These are phyloP conservation scores for Aproaerema taeniolella DNA, from an alignment of 2,888 invertebrate genomes.

Conservation along the genomic window DNA sequence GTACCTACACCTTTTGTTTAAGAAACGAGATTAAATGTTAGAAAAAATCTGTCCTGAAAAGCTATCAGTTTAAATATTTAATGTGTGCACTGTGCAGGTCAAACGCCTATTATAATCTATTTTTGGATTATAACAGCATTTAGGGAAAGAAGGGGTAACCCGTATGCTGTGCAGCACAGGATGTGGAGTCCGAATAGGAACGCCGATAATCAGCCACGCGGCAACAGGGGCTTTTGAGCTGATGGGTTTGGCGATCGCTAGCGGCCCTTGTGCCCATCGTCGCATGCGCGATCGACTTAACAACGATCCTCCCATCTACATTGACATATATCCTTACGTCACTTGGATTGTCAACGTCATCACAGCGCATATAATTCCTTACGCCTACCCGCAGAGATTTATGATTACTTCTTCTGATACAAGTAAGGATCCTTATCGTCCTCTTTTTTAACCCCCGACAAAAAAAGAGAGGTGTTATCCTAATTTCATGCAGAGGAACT, in stretches of 20 bases:
- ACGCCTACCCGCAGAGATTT: constrained; percentile 48
- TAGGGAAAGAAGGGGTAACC: too few relatives aligned
- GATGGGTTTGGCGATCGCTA: constrained; percentile 50
- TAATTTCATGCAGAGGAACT: not conserved
- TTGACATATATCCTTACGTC: constrained; percentile 57
- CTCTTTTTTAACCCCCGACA: too few relatives aligned
- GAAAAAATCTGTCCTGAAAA: too few relatives aligned
- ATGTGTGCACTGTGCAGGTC: too few relatives aligned
- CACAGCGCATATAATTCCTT: constrained; percentile 49
- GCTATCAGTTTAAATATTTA: too few relatives aligned
- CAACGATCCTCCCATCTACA: constrained; percentile 52
- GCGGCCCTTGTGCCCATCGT: constrained; percentile 40
- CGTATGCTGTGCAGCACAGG: constrained; percentile 59
- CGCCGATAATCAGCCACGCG: constrained; percentile 52
- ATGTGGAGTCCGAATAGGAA: constrained; percentile 54
- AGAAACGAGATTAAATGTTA: too few relatives aligned
- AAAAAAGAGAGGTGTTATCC: not conserved
- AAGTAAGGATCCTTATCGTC: constrained; percentile 31
- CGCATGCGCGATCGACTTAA: constrained; percentile 48
- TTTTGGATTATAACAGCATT: too few relatives aligned
- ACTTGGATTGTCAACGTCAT: constrained; percentile 58
- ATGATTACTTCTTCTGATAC: constrained; percentile 36
- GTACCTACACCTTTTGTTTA: too few relatives aligned
- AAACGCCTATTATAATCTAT: too few relatives aligned
- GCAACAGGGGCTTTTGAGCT: constrained; percentile 49